Evolutionary conservation across 2,797 vertebrate genomes (phyloP).

Genomic region (Dromococcyx pavoninus): DNA sequence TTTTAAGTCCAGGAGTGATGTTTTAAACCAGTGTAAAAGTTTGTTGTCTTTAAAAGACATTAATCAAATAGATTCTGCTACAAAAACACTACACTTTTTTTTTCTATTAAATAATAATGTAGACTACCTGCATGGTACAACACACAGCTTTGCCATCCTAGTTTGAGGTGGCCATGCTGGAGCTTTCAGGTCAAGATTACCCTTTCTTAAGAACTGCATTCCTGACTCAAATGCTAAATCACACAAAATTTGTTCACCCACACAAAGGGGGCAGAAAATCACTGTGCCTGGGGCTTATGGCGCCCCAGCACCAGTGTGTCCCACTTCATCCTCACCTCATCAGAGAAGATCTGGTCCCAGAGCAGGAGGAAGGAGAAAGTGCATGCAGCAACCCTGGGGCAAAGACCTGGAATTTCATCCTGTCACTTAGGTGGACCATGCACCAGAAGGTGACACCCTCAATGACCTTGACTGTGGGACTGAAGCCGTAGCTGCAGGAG

Average conservation of each 20-base stretch:
- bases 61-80: neutral
- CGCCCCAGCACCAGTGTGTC: neutral
- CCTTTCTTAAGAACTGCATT: neutral
- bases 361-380: neutral
- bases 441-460: neutral
- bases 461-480: neutral
- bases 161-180: neutral
- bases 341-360: neutral
- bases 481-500: neutral
- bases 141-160: neutral
- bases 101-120: neutral
- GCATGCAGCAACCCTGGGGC: accelerated
- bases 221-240: neutral
- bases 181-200: neutral
- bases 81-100: neutral
- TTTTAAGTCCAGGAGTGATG: neutral
- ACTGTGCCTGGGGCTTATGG: neutral
- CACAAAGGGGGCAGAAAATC: neutral
- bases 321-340: neutral
- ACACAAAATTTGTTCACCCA: accelerated
- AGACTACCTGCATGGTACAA: accelerated
- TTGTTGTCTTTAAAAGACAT: neutral
- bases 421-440: neutral
- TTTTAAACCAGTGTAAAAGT: neutral
- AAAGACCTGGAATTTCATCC: neutral